These are phyloP conservation scores for Diplosoma virens DNA, from an alignment of 23 tunicate species.

Conservation along the genomic window DNA sequence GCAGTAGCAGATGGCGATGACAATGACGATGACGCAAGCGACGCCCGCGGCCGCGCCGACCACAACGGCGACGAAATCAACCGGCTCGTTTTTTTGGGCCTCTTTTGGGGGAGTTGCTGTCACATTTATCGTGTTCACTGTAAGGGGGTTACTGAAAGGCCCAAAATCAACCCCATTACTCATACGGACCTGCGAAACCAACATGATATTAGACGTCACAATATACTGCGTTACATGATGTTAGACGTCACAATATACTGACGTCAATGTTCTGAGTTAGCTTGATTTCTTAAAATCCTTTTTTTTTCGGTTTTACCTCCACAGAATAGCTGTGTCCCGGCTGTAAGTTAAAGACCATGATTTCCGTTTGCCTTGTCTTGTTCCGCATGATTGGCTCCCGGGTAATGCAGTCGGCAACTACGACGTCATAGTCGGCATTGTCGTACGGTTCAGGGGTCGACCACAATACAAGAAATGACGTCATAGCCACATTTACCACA, in stretches of 20 bases:
- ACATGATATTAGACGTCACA: no score
- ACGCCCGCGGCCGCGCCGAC: constrained; percentile 60
- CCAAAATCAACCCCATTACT: constrained; percentile 70
- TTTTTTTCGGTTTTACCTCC: no score
- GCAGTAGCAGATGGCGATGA: constrained; percentile 41
- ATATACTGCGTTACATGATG: no score
- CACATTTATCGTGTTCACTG: constrained; percentile 12
- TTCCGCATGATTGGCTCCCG: neutral
- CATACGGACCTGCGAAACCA: constrained; percentile 95
- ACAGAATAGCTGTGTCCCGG: neutral
- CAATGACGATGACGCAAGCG: constrained; percentile 34
- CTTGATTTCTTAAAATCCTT: no score
- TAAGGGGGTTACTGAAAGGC: constrained; percentile 62
- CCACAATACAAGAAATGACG: constrained; percentile 45
- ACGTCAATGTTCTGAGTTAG: no score
- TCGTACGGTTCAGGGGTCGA: neutral
- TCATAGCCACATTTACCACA: neutral
- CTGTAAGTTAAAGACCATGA: neutral
- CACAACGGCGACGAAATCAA: constrained; percentile 20
- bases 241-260: no score
- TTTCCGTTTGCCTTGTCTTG: neutral
- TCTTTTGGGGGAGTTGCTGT: neutral
- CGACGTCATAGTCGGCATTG: neutral
- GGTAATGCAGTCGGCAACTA: neutral
- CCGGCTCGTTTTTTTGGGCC: neutral